These are phyloP conservation scores for Eurosta solidaginis DNA, from an alignment of 1,140 invertebrate species.

Conservation along the genomic window DNA sequence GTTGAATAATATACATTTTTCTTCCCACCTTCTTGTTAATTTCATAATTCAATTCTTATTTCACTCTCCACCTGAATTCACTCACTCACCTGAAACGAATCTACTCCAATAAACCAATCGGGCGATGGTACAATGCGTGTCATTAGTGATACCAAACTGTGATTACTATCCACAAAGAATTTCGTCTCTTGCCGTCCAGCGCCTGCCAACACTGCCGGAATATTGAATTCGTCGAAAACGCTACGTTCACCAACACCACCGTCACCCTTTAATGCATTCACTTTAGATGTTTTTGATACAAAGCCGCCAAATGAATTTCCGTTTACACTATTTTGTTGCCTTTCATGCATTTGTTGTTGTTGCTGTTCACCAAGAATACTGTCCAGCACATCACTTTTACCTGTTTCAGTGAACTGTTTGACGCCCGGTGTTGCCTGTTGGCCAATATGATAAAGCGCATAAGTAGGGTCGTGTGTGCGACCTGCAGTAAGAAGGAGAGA, in stretches of 20 bases:
- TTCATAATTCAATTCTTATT: background rate
- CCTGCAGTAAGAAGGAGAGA: slow-evolving; percentile 64
- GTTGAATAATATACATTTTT: background rate
- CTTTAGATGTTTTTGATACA: background rate
- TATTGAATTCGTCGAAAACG: slow-evolving; percentile 80
- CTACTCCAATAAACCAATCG: slow-evolving; percentile 98
- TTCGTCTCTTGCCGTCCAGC: slow-evolving; percentile 78
- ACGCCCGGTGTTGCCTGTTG: slow-evolving; percentile 73
- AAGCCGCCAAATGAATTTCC: slow-evolving; percentile 29
- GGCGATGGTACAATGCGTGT: slow-evolving; percentile 90
- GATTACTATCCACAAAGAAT: slow-evolving; percentile 89
- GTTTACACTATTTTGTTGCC: slow-evolving; percentile 11
- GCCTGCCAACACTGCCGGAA: slow-evolving; percentile 75
- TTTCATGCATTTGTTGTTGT: slow-evolving; percentile 46
- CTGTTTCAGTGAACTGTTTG: slow-evolving; percentile 82
- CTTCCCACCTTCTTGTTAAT: background rate
- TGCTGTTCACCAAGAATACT: slow-evolving; percentile 61
- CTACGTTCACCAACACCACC: slow-evolving; percentile 56
- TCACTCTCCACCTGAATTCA: background rate
- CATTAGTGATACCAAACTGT: slow-evolving; percentile 87
- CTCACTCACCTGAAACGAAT: slow-evolving; percentile 72
- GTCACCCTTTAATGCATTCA: background rate
- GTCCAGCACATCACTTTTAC: slow-evolving; percentile 74
- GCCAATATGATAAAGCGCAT: slow-evolving; percentile 80
- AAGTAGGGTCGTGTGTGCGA: slow-evolving; percentile 80